Percentiles rank a stretch among this genome's conserved stretches.
These are phyloP conservation scores for Myotis vivesi DNA, from an alignment of 2,797 vertebrate species.

Conservation along the genomic window DNA sequence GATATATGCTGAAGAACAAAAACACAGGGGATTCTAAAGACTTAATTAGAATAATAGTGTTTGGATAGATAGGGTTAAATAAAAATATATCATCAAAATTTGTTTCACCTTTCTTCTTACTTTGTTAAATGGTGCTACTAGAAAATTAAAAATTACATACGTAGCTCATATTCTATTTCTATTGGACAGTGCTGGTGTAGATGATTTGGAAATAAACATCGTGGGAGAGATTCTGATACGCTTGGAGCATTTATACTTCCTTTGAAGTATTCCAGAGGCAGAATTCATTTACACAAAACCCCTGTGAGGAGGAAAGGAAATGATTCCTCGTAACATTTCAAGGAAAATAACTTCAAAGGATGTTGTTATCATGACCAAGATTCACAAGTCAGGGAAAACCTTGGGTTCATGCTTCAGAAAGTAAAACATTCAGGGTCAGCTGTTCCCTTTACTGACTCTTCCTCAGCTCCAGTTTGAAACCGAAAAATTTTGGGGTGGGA, in stretches of 20 bases:
- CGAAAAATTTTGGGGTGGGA: background rate
- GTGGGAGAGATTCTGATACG: background rate
- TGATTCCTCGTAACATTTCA: conserved; percentile 22
- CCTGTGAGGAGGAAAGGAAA: conserved; percentile 34
- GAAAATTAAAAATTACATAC: background rate
- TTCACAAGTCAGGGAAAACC: conserved; percentile 29
- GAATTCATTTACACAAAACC: conserved; percentile 29
- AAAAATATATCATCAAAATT: background rate
- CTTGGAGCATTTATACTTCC: background rate
- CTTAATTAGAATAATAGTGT: background rate
- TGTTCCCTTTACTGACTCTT: background rate
- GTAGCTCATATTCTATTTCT: background rate
- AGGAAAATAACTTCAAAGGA: conserved; percentile 55
- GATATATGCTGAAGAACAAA: background rate
- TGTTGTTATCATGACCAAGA: conserved; percentile 31
- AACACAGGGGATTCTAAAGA: background rate
- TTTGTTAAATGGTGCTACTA: background rate
- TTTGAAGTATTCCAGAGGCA: conserved; percentile 56
- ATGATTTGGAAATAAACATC: background rate
- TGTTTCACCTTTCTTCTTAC: conserved; percentile 2
- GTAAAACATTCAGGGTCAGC: background rate
- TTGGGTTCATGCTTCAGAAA: background rate
- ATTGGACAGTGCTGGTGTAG: background rate
- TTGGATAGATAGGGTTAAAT: background rate
- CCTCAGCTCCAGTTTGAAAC: background rate